Evolutionary conservation across 1,140 invertebrate genomes (phyloP), one percentile per base, ranked within the genome.

Genomic region (Danaus melanippus): DNA sequence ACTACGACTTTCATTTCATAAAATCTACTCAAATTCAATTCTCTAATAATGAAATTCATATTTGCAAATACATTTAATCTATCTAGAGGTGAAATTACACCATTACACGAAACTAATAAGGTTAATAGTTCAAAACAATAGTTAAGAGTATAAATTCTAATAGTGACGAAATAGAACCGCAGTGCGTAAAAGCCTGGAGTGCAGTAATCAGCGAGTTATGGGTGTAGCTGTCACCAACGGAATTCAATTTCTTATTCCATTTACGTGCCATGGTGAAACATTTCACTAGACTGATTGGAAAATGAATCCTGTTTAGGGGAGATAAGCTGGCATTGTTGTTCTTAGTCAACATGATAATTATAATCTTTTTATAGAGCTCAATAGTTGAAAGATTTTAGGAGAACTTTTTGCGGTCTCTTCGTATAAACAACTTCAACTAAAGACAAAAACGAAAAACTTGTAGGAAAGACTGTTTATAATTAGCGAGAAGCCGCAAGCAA

Each of bases 241-340:
- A 63, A 68, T 70, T 67, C 63, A 73, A 70, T 73, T 73, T 73
- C 66, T 68, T 72, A 69, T 58, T 60, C 54, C 50, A 62, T 60
- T 71, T 71, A 63, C 49, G 46, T 56, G 40, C 48, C 51, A 50
- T 43, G 39, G 41, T 11, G 48, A 47, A 53, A 60, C 58, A 60
- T 50, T 17, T 15, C 42, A 42, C 40, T 32, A 10, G 40, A 42
- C 41, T 50, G 40, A 50, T 50, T 17, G 12, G 9, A 50, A 32
- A 32, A 32, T 7, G 21, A 32, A 17, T 47, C 12, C 12, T 12
- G 40, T n/a, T 32, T 50, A 12, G 49, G 42, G 15, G 12, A 46
- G n/a, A 4, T 12, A 12, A 46, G 46, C 10, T 12, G 40, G 47
- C 17, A 40, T 11, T 21, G 47, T 49, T 21, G 10, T 8, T 40